Evolutionary conservation across 2,113 vertebrate species (phyloP), one percentile per base, ranked within the genome.

Genomic region (Cyanistes caeruleus): DNA sequence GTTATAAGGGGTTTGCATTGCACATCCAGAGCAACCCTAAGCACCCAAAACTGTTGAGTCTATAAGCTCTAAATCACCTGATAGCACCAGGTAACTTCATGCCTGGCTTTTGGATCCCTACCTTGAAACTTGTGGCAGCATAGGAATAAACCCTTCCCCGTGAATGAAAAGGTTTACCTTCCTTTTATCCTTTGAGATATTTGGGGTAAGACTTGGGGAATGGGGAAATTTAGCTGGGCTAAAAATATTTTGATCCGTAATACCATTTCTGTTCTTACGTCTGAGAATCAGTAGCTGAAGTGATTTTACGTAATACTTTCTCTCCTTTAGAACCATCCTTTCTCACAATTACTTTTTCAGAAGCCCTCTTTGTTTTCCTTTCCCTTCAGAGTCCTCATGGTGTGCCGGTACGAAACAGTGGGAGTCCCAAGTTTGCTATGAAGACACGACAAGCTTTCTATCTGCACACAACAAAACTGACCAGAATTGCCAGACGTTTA

Each of bases 381-480:
- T 88, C 90, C 58, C 95, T 91, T 24, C 85, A 99, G 99, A 99
- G 99, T 97, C 99, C 99, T 89, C 99, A 99, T 11, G 98, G 99
- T 35, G 64, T 98, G 70, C 98, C 99, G 51, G 96, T 98, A 87
- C 97, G 99, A 63, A 99, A 99, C 97, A 98, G 99, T 58, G 98
- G 99, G 76, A 99, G 99, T 96, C 99, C 99, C 79, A 99, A 99
- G 96, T 99, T 99, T 79, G 99, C 99, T 5, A 99, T 99, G 98
- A 99, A 99, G 98, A 99, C 99, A 25, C 95, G 99, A 41, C 99
- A 99, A 98, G 99, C 99, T 44, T 99, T 99, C 95, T 99, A 98
- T 97, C 98, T 99, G 87, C 98, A 99, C 89, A 99, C 99, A 73
- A 99, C 98, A 64, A 98, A 98, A 70, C 96, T 99, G 95, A 99